Percentiles rank a stretch among this genome's conserved stretches.
These are phyloP conservation scores for Excalfactoria chinensis DNA, from an alignment of 2,113 vertebrate species.

Conservation along the genomic window DNA sequence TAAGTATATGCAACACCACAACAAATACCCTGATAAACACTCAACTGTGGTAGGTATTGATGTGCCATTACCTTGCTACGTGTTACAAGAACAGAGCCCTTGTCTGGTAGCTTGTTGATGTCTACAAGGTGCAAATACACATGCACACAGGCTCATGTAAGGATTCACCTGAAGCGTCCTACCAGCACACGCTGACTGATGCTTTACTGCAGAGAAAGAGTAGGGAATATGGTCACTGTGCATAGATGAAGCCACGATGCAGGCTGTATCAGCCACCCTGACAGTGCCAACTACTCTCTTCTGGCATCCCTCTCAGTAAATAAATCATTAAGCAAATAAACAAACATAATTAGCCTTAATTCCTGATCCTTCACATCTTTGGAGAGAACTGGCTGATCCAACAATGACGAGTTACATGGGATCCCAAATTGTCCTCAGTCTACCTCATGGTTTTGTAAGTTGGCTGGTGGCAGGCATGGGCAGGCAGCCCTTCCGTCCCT, in stretches of 20 bases:
- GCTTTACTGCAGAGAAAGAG: not conserved
- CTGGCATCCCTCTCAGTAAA: not conserved
- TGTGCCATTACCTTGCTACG: not conserved
- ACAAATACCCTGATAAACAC: not conserved
- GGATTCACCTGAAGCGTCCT: not conserved
- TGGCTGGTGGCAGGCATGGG: accelerated
- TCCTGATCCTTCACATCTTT: not conserved
- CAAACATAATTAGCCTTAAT: not conserved
- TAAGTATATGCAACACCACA: not conserved
- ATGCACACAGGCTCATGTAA: not conserved
- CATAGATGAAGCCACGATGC: not conserved
- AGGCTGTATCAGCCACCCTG: not conserved
- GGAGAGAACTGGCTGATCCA: not conserved
- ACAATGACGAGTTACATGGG: not conserved
- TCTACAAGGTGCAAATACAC: not conserved
- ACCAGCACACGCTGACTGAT: accelerated
- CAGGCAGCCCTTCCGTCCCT: not conserved
- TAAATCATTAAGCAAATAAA: not conserved
- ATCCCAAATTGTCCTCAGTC: not conserved
- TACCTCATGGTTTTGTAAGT: not conserved
- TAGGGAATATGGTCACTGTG: not conserved
- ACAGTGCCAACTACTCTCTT: not conserved
- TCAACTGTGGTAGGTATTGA: not conserved
- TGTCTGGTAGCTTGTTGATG: not conserved
- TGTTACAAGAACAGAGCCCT: not conserved